Percentiles rank a stretch among this genome's conserved stretches.
Evolutionary conservation across 2,113 vertebrate genomes (phyloP).

Genomic region (Cyanocitta stelleri): DNA sequence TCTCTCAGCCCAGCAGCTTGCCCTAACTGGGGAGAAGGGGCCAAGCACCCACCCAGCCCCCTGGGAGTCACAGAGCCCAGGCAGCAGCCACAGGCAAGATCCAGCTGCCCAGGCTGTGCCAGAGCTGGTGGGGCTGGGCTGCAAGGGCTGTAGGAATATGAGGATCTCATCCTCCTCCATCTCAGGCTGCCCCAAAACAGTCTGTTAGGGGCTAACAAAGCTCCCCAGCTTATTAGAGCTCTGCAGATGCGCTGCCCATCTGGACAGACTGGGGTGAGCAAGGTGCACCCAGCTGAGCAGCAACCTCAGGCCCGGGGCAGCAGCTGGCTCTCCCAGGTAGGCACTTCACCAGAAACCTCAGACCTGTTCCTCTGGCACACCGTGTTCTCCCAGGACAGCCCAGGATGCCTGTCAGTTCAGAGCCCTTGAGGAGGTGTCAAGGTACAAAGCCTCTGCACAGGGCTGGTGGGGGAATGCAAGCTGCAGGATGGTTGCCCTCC

Average conservation of each 20-base stretch:
- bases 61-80: not conserved
- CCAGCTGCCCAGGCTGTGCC: not conserved
- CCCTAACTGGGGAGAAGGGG: not conserved
- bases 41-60: not conserved
- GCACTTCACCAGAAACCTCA: fast-evolving
- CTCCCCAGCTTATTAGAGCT: not conserved
- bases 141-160: not conserved
- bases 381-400: fast-evolving
- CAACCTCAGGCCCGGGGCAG: not conserved
- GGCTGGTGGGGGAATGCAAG: not conserved
- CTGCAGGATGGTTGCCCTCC: not conserved
- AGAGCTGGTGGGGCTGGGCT: not conserved
- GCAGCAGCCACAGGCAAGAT: not conserved
- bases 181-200: not conserved
- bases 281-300: not conserved
- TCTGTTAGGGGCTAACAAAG: not conserved
- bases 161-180: not conserved
- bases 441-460: not conserved
- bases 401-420: not conserved
- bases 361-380: not conserved
- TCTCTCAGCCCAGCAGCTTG: not conserved
- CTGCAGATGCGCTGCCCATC: not conserved
- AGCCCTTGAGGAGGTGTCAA: not conserved
- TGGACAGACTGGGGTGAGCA: fast-evolving
- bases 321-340: fast-evolving